Conservation (phyloP, 2,797 vertebrate genomes). For the Malurus splendens region DNA sequence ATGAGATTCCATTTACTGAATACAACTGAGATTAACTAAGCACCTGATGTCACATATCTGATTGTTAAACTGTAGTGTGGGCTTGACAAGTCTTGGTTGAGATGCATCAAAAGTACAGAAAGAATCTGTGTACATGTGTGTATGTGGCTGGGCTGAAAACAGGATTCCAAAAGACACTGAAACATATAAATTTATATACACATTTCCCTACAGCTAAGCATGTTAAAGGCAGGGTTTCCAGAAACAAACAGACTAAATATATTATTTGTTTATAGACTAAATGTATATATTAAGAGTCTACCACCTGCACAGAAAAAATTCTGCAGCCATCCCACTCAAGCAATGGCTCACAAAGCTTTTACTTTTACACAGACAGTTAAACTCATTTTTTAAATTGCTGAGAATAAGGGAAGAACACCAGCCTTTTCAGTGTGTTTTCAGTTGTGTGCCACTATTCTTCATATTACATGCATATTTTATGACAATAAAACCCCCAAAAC, state of each 20-base stretch:
- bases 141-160: background rate
- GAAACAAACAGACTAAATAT: background rate
- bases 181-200: background rate
- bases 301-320: background rate
- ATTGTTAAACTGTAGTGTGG: background rate
- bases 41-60: background rate
- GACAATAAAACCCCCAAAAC: background rate
- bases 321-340: background rate
- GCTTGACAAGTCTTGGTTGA: background rate
- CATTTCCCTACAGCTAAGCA: background rate
- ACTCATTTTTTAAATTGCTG: background rate
- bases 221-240: background rate
- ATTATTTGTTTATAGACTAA: background rate
- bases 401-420: background rate
- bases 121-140: rapidly evolving
- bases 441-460: background rate
- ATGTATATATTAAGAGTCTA: background rate
- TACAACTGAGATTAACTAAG: background rate
- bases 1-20: background rate
- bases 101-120: background rate
- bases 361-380: rapidly evolving
- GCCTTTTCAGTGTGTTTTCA: background rate
- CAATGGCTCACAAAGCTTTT: background rate
- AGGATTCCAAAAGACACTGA: background rate
- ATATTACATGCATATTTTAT: rapidly evolving